Conservation (phyloP, 2,797 vertebrate genomes). For the Synanceia verrucosa region DNA sequence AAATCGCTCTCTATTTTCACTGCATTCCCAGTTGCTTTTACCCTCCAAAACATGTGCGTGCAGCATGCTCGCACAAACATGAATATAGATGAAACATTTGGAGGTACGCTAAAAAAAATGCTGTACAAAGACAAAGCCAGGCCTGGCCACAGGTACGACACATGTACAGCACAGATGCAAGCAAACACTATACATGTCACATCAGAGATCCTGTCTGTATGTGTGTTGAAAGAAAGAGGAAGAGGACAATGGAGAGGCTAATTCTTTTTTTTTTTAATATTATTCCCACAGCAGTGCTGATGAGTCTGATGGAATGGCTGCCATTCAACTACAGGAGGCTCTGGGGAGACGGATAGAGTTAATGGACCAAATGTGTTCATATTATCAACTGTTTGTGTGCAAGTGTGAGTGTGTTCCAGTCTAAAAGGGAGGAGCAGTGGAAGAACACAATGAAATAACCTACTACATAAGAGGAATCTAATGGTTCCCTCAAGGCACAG, state of each 20-base stretch:
- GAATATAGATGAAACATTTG: neutral
- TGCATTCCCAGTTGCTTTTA: constrained; percentile 6
- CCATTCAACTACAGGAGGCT: constrained; percentile 66
- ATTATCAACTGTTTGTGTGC: constrained; percentile 39
- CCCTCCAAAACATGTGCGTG: constrained; percentile 4
- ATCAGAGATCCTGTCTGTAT: constrained; percentile 31
- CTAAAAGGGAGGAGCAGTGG: constrained; percentile 38
- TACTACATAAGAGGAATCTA: constrained; percentile 64
- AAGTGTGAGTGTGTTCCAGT: constrained; percentile 11
- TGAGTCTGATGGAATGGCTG: constrained; percentile 72
- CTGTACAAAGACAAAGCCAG: neutral
- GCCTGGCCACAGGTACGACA: constrained; percentile 6
- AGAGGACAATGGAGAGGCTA: constrained; percentile 38
- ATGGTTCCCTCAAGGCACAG: constrained; percentile 68
- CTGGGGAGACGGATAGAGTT: constrained; percentile 71
- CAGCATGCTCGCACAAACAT: neutral
- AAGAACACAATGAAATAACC: constrained; percentile 69
- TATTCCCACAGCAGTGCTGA: constrained; percentile 64
- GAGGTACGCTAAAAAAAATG: neutral
- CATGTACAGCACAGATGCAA: constrained; percentile 38
- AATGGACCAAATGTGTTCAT: constrained; percentile 73
- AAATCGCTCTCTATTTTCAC: constrained; percentile 3
- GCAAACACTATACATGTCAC: constrained; percentile 28
- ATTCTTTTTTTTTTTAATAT: constrained; percentile 71
- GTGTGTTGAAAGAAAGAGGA: neutral